Conservation (phyloP, 2,113 vertebrate species). For the Rallus limicola region DNA sequence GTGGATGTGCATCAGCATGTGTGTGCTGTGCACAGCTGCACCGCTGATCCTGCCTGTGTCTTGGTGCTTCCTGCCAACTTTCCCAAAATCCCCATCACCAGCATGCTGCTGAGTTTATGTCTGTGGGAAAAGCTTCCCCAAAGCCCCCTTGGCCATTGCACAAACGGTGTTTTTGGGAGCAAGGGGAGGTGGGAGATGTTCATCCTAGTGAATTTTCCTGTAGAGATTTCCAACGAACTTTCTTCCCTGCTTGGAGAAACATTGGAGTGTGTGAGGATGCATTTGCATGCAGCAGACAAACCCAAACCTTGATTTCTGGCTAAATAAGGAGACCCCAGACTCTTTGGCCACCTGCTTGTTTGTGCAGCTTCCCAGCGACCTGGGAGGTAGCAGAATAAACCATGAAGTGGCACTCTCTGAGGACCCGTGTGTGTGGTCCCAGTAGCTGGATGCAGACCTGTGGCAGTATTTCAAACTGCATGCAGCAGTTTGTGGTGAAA, state of each 20-base stretch:
- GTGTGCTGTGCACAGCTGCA: neutral
- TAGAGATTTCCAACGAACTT: neutral
- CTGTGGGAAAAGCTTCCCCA: neutral
- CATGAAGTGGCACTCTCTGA: neutral
- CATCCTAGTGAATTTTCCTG: neutral
- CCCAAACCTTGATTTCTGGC: neutral
- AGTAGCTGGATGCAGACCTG: neutral
- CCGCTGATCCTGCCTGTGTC: neutral
- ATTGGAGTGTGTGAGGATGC: rapidly evolving
- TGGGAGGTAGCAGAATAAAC: neutral
- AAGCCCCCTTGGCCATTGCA: neutral
- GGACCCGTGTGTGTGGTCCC: neutral
- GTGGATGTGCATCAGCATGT: neutral
- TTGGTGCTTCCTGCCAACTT: neutral
- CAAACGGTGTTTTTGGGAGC: neutral
- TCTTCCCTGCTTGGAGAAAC: neutral
- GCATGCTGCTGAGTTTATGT: neutral
- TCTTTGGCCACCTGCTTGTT: neutral
- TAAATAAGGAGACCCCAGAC: neutral
- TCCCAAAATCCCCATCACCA: neutral
- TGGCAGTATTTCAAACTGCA: neutral
- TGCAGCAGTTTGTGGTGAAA: neutral
- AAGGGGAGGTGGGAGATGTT: neutral
- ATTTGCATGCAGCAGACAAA: neutral
- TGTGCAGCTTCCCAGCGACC: neutral